These are phyloP conservation scores for human DNA, from an alignment of 2,113 vertebrate species.

Conservation along the genomic window DNA sequence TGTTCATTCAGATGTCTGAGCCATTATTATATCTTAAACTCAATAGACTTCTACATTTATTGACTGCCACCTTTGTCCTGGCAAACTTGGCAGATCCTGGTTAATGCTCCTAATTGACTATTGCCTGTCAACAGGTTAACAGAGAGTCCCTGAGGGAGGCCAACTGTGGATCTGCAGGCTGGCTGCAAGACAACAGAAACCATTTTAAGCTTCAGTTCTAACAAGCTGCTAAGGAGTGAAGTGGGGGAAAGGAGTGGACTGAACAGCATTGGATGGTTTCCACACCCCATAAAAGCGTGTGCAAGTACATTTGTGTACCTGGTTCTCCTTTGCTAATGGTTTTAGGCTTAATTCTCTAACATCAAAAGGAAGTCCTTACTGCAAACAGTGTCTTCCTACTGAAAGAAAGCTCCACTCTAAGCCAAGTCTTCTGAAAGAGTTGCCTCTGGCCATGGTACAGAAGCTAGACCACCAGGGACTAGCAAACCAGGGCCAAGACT, in stretches of 20 bases:
- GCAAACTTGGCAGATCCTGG: background rate
- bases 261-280: accelerated
- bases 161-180: background rate
- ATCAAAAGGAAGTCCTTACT: background rate
- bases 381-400: background rate
- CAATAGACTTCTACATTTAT: background rate
- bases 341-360: background rate
- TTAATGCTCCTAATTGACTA: background rate
- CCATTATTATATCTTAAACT: background rate
- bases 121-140: slow-evolving; percentile 16
- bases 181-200: background rate
- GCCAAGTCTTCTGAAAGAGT: background rate
- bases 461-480: background rate
- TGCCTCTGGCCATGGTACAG: accelerated
- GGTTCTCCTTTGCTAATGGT: background rate
- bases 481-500: background rate
- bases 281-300: background rate
- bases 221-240: background rate
- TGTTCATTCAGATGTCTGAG: background rate
- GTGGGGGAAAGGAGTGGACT: background rate
- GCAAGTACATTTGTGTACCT: accelerated
- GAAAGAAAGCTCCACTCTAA: background rate
- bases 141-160: background rate
- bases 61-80: slow-evolving; percentile 15
- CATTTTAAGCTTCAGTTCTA: background rate